Conservation (phyloP, 2,888 invertebrate species). For the Heteromurus nitidus region DNA sequence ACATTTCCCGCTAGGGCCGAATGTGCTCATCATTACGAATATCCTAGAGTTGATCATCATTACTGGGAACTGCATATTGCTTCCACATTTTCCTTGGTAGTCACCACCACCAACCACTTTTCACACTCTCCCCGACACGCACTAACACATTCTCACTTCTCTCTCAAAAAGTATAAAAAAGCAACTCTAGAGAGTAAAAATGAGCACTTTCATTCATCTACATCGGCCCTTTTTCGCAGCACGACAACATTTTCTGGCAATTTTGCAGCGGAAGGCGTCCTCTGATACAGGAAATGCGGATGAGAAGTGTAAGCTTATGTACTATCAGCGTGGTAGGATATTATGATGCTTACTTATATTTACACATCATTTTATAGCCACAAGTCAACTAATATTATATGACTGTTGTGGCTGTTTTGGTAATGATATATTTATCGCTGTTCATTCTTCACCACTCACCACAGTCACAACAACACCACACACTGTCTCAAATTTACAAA, state of each 20-base stretch:
- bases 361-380: no score
- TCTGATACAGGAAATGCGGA: conserved; percentile 16
- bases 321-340: not conserved
- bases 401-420: not conserved
- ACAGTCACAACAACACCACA: not conserved
- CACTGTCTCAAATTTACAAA: not conserved
- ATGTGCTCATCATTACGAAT: not conserved
- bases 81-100: conserved; percentile 7
- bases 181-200: not conserved
- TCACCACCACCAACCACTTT: no score
- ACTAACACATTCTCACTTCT: no score
- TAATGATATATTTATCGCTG: conserved; percentile 10
- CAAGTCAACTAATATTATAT: no score
- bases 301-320: not conserved
- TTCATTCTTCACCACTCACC: not conserved
- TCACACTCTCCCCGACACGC: no score
- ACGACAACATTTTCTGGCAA: not conserved
- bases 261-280: conserved; percentile 21
- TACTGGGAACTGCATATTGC: not conserved
- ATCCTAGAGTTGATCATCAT: not conserved
- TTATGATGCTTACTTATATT: not conserved
- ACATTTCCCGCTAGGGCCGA: not conserved
- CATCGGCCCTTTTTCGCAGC: not conserved
- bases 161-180: no score
- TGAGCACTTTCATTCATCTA: not conserved